Evolutionary conservation across 2,113 vertebrate species (phyloP).

Genomic region (Lethenteron reissneri): DNA sequence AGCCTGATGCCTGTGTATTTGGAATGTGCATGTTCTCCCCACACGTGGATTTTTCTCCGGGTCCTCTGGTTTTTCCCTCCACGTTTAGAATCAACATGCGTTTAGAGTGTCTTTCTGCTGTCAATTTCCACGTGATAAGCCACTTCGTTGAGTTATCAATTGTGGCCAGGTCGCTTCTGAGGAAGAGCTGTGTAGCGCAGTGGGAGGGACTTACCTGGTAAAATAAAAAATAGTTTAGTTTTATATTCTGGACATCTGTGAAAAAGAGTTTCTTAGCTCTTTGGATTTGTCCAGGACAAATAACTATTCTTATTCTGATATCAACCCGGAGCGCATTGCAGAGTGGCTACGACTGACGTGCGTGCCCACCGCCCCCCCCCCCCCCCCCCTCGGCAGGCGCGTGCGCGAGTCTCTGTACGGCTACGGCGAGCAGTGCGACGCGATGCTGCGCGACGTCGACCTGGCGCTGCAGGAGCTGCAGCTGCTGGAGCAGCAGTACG

Average conservation of each 20-base stretch:
- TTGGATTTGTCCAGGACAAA: neutral
- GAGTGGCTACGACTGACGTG: neutral
- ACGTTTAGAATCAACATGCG: no score
- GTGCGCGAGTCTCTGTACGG: constrained; percentile 63
- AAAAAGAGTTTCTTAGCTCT: neutral
- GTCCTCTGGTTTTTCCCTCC: no score
- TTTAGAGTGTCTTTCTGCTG: no score
- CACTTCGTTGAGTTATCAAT: no score
- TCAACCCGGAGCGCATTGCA: neutral
- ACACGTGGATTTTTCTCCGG: no score
- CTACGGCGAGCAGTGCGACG: constrained; percentile 83
- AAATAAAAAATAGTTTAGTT: neutral
- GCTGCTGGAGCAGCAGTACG: constrained; percentile 77
- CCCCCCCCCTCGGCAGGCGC: constrained; percentile 39
- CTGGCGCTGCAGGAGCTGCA: constrained; percentile 63
- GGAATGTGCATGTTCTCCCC: no score
- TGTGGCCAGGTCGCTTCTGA: no score
- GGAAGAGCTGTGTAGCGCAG: no score
- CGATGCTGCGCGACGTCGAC: constrained; percentile 62
- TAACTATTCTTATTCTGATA: neutral
- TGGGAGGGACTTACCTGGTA: neutral
- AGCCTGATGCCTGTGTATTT: no score
- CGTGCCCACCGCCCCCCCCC: constrained; percentile 17
- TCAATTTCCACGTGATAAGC: no score
- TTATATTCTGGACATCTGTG: neutral